A percentile compares a stretch with the other conserved stretches of the same genome.
Conservation (phyloP, 2,113 vertebrate species). For the Triplophysa rosa region DNA sequence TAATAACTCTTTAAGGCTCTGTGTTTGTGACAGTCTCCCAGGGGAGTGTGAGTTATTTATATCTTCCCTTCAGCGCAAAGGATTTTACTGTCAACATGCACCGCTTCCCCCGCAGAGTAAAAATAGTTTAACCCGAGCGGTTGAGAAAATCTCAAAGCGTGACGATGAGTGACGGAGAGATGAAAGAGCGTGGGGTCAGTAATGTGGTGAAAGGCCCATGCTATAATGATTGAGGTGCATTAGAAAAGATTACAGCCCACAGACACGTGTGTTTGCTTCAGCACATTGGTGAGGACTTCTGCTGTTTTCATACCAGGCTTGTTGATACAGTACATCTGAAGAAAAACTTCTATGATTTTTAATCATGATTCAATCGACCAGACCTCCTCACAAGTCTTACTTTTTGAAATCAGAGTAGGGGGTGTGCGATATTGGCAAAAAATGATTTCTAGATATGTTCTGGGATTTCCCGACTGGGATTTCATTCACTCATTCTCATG, state of each 20-base stretch:
- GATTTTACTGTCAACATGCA: constrained; percentile 28
- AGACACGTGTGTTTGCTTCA: background rate
- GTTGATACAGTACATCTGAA: too few relatives aligned
- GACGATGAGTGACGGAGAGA: background rate
- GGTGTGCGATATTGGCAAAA: too few relatives aligned
- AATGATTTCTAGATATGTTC: too few relatives aligned
- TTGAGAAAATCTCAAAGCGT: constrained; percentile 4
- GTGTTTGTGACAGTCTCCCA: constrained; percentile 15
- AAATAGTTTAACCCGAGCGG: constrained; percentile 31
- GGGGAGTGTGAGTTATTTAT: constrained; percentile 32
- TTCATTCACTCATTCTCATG: too few relatives aligned
- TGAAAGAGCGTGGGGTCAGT: constrained; percentile 9
- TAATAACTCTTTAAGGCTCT: constrained; percentile 4
- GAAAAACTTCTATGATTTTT: too few relatives aligned
- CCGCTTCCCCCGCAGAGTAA: constrained; percentile 29
- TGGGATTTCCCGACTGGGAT: too few relatives aligned
- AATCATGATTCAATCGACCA: too few relatives aligned
- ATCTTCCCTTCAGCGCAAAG: constrained; percentile 24
- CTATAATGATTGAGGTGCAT: constrained; percentile 28
- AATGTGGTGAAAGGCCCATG: constrained; percentile 24
- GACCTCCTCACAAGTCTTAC: too few relatives aligned
- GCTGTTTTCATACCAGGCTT: too few relatives aligned
- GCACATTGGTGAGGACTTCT: too few relatives aligned
- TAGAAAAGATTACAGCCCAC: constrained; percentile 23
- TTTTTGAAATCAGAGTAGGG: too few relatives aligned